Evolutionary conservation across 1,140 invertebrate genomes (phyloP).

Genomic region (Dufourea novaeangliae): DNA sequence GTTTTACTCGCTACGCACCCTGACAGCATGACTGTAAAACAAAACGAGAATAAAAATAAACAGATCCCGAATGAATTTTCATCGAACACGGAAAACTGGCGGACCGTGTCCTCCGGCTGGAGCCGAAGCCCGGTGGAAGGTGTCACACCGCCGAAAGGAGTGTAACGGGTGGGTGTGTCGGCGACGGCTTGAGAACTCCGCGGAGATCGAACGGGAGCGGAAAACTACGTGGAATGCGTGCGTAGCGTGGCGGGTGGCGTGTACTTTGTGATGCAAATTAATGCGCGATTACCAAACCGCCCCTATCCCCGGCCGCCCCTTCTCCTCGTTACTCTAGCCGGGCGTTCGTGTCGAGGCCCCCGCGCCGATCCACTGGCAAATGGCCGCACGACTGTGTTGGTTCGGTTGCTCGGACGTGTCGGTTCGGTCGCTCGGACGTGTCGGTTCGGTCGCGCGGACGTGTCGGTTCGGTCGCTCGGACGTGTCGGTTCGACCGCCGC

Average conservation of each 20-base stretch:
- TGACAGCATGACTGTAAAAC: too few relatives aligned
- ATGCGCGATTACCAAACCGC: conserved; percentile 79
- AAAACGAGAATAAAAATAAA: too few relatives aligned
- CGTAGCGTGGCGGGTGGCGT: conserved; percentile 75
- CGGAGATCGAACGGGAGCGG: conserved; percentile 52
- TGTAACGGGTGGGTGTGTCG: conserved; percentile 35
- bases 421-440: background rate
- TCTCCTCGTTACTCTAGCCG: conserved; percentile 52
- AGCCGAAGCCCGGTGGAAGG: background rate
- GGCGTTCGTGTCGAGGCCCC: conserved; percentile 45
- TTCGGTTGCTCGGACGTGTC: too few relatives aligned
- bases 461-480: too few relatives aligned
- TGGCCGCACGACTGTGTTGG: background rate
- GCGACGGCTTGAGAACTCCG: conserved; percentile 48
- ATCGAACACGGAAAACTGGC: background rate
- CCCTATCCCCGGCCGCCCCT: conserved; percentile 47
- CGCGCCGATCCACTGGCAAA: conserved; percentile 21
- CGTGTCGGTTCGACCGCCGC: conserved; percentile 43
- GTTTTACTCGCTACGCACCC: too few relatives aligned
- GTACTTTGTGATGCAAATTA: conserved; percentile 80
- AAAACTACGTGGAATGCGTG: conserved; percentile 75
- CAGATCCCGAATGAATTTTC: too few relatives aligned
- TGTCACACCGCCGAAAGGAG: background rate
- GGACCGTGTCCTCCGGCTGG: background rate
- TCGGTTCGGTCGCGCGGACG: too few relatives aligned